Base-by-base conservation (phyloP, 2,888 invertebrate genomes). In the Cancer borealis region DNA sequence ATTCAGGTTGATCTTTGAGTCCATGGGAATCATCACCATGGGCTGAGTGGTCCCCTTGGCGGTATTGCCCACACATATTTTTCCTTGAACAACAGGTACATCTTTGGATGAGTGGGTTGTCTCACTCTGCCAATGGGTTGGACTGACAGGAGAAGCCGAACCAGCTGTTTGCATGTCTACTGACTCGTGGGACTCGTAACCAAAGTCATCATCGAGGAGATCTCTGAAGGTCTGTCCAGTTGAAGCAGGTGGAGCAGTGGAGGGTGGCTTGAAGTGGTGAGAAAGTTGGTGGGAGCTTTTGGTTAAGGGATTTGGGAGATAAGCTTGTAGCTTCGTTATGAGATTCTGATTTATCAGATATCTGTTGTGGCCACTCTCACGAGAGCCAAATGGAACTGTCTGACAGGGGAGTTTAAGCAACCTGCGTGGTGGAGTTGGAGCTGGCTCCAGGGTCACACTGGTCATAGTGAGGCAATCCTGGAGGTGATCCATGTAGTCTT, bases 401-500 rank as follows among this genome's bases (percentile, higher is more conserved):
- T 95, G 94, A 30, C 90, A 60, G 21, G 91, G 91, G 0, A 95
- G 93, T 79, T 91, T 92, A 45, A 95, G 94, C 10, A 95, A 60
- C 39, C 95, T 91, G 1, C 79, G 92, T 1, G 93, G 92, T 14
- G 94, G 94, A 12, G 84, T 66, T 8, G 89, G 60, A n/a, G 88
- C 87, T 17, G 91, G 90, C 49, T 94, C 92, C 14, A 95, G 79
- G 3, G 94, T 93, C 17, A 95, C 95, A 73, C 91, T 92, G 30
- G 94, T 94, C 46, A 95, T 92, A n/a, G 92, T 93, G 1, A 95
- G 92, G 54, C 95, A 95, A 73, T 95, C 95, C 46, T 95, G 92
- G 14, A 95, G 90, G 88, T 95, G 95, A 49, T 95, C 95, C 92
- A 95, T 94, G 60, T 95, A 95, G 87, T 95, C 95, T n/a, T 92